Base-by-base conservation (phyloP, 2,113 vertebrate species). In the Apodemus sylvaticus region DNA sequence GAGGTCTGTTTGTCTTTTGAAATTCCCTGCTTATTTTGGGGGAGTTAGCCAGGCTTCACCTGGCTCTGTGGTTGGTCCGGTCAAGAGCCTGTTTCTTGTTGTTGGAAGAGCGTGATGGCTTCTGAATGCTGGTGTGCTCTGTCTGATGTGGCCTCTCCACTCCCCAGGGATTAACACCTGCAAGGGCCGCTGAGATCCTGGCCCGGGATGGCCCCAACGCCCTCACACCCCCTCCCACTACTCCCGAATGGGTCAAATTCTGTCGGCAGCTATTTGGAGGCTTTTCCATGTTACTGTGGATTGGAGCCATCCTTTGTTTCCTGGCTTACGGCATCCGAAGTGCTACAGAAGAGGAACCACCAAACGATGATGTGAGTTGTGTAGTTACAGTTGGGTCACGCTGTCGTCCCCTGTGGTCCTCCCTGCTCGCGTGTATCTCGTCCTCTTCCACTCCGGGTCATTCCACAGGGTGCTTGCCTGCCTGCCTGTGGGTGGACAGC, bases 161-260 rank as follows among this genome's bases (percentile, higher is more conserved):
- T 42, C 64, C 55, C 29, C 86, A 99, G 99, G 99, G 99, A 95
- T 98, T 99, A 81, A 98, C 99, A 78, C 2, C 97, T n/a, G 94
- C 98, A 13, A 99, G 99, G 94, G 99, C 99, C 64, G 99, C 99
- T 76, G 99, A 99, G 98, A 99, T 99, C 97, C 98, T 99, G 90
- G 99, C 98, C 83, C 98, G 99, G 19, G 99, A 99, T 51, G 99
- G 99, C 16, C 99, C 99, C 1, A 99, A 99, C 4, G 96, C 99
- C 82, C 99, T 99, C 62, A 99, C 99, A 0, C 99, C 99, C 0
- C 99, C 99, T 16, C 99, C 99, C 53, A 99, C 99, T 1, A 99
- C 99, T 20, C 99, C 99, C 0, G 99, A 99, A 94, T 99, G 99
- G 99, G 97, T 99, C 3, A 99, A 99, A 97, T 99, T 99, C 98